Evolutionary conservation across 2,797 vertebrate genomes (phyloP).

Genomic region (Margarornis squamiger): DNA sequence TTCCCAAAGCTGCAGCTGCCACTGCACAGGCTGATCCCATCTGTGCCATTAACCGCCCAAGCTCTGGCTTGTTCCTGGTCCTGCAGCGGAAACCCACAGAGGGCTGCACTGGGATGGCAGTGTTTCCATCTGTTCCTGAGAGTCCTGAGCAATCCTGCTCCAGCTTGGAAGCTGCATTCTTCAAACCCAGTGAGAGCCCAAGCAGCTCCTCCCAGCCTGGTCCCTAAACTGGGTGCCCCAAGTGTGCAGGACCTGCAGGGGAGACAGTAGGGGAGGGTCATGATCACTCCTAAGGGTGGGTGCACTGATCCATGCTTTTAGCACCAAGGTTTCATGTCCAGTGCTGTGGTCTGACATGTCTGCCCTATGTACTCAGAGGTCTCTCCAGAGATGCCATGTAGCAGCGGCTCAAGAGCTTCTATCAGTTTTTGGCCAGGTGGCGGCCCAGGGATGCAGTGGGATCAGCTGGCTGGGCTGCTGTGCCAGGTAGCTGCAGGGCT

Average conservation of each 20-base stretch:
- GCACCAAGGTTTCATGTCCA: neutral
- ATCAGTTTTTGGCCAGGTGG: neutral
- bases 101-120: fast-evolving
- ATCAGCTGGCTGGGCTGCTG: neutral
- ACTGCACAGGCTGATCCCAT: neutral
- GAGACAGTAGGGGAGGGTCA: neutral
- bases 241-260: neutral
- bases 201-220: neutral
- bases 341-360: neutral
- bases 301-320: neutral
- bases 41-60: neutral
- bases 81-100: fast-evolving
- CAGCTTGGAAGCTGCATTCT: neutral
- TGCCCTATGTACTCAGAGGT: neutral
- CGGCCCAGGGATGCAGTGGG: neutral
- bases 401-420: neutral
- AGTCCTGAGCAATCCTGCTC: neutral
- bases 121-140: neutral
- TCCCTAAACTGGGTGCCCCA: neutral
- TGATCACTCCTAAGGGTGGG: neutral
- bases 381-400: neutral
- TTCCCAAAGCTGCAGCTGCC: neutral
- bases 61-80: neutral
- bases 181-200: neutral
- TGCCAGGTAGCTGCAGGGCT: fast-evolving